Evolutionary conservation across 2,888 invertebrate species (phyloP), one percentile per base, ranked within the genome.

Genomic region (Auanema sp.): DNA sequence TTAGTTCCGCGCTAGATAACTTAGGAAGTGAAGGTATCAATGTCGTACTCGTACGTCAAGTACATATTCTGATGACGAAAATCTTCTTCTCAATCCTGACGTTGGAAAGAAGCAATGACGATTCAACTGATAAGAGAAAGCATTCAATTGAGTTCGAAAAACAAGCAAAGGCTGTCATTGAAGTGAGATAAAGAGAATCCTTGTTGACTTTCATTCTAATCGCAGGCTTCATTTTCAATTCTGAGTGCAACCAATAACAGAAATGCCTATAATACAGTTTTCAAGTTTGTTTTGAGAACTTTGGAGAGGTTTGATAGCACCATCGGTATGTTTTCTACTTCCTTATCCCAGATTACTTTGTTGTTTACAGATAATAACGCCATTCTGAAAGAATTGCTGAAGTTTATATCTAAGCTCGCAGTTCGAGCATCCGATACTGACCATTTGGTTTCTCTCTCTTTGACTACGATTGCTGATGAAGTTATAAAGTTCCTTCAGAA

Each of bases 381-480:
- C 5, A 50, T 60, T 10, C 56, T 65, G 11, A 40, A 43, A 25
- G 65, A 65, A 33, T 42, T 60, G n/a, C 52, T 65, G 6, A 64
- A 55, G 47, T 49, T 60, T 23, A 18, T 55, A 14, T 42, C 16
- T 2, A 42, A 23, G 11, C 49, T 60, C 4, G 60, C 49, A 2
- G 42, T 60, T 8, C 47, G 43, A 18, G 44, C 40, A 14, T n/a
- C 33, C n/a, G 64, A 47, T 16, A 16, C 10, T 33, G 54, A 55
- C 14, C 14, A 18, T n/a, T 1, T 44, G n/a, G 49, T 59, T 12
- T 18, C 44, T 25, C 24, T 25, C 21, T 42, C 42, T 21, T 23
- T 49, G 21, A 42, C 24, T 24, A 40, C 24, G 8, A 47, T 59
- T 21, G 54, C 58, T 6, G 64, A 59, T 1, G 64, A 60, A 11